Percentiles rank a stretch among this genome's conserved stretches.
phyloP scores from a whole-genome alignment of 2,888 invertebrate species.

The Ernsta delagoae region DNA sequence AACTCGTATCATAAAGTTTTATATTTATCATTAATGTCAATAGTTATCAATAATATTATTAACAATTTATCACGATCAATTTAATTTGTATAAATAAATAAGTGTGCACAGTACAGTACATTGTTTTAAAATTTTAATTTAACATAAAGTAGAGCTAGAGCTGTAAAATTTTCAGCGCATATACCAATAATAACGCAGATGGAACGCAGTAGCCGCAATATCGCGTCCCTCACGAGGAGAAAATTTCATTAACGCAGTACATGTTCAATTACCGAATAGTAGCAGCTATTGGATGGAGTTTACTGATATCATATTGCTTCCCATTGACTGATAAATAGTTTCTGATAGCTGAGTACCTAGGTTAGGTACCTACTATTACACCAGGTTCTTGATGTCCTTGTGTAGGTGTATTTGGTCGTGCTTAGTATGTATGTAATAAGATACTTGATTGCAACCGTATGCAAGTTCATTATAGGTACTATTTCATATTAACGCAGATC shows the following conservation, averaged over 20 bases:
- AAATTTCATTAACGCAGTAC: constrained; percentile 72
- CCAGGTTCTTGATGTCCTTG: too few species aligned
- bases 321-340: constrained; percentile 53
- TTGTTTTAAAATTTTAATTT: neutral
- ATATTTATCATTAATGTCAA: too few species aligned
- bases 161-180: constrained; percentile 26
- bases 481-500: too few species aligned
- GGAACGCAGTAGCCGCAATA: constrained; percentile 35
- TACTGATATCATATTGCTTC: constrained; percentile 49
- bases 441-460: too few species aligned
- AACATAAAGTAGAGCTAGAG: neutral
- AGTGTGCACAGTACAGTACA: too few species aligned
- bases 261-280: constrained; percentile 73
- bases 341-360: constrained; percentile 41
- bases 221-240: constrained; percentile 51
- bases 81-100: too few species aligned
- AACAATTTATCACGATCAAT: too few species aligned
- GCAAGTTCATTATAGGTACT: too few species aligned
- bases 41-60: too few species aligned
- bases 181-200: constrained; percentile 36
- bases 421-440: too few species aligned
- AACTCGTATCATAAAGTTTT: too few species aligned
- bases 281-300: constrained; percentile 53
- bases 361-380: too few species aligned
- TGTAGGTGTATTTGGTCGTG: neutral